Conservation (phyloP, 1,140 invertebrate genomes). For the Ceratosolen solmsi region DNA sequence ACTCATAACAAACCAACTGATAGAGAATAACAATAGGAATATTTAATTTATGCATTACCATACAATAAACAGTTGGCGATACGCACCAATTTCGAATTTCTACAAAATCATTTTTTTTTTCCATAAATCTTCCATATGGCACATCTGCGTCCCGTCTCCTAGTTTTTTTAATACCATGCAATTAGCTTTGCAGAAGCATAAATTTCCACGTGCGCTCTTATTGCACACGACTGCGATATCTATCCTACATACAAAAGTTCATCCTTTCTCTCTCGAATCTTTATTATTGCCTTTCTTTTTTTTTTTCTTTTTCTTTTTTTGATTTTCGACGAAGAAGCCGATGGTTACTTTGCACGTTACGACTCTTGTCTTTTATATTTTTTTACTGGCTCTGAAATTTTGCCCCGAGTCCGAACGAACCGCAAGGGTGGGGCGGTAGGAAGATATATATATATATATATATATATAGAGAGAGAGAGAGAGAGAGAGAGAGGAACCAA, state of each 20-base stretch:
- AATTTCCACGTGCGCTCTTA: neutral
- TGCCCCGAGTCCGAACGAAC: slow-evolving; percentile 35
- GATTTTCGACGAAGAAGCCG: slow-evolving; percentile 27
- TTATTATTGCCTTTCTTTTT: neutral
- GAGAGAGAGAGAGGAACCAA: slow-evolving; percentile 27
- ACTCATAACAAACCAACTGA: neutral
- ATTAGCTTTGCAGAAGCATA: slow-evolving; percentile 34
- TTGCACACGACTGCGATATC: neutral
- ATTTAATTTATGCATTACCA: too few relatives aligned
- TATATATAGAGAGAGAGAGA: neutral
- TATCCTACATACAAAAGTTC: neutral
- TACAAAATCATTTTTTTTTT: neutral
- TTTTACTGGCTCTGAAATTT: slow-evolving; percentile 46
- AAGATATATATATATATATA: neutral
- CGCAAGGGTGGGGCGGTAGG: neutral
- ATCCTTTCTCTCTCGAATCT: neutral
- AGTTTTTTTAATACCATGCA: slow-evolving; percentile 28
- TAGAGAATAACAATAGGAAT: too few relatives aligned
- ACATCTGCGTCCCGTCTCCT: neutral
- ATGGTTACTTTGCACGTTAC: slow-evolving; percentile 57
- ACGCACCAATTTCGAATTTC: slow-evolving; percentile 15
- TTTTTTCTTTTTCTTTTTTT: slow-evolving; percentile 10
- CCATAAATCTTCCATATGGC: neutral
- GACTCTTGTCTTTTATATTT: slow-evolving; percentile 52
- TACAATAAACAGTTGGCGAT: neutral